Evolutionary conservation across 1,140 invertebrate genomes (phyloP), one percentile per base, ranked within the genome.

Genomic region (Portunus trituberculatus): DNA sequence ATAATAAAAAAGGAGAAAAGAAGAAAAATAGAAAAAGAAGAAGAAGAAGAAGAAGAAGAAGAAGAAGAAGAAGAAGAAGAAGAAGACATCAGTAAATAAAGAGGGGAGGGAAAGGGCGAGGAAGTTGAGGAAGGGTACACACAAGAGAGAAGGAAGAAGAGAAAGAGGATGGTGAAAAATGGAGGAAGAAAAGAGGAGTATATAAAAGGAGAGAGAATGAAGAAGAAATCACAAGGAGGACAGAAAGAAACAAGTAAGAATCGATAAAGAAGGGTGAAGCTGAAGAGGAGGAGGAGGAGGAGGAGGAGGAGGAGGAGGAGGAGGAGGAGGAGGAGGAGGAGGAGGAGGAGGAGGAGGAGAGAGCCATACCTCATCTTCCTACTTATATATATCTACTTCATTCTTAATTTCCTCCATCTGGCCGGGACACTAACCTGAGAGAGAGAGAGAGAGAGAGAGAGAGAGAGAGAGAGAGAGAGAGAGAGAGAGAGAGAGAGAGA

Each of bases 391-490:
- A 12, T 59, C 6, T n/a, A n/a, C 20, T n/a, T n/a, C 67, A 76
- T 20, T 25, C 6, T 76, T n/a, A 76, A 76, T 76, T n/a, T 76
- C 67, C 67, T 76, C 20, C 67, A 76, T n/a, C 52, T 59, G 52
- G 52, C 52, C 52, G 16, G 52, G 52, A 59, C 52, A 59, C 52
- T 59, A 59, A 59, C 52, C 52, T 59, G 10, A 59, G 16, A 59
- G 16, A 59, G 29, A 45, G 48, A 28, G 87, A 45, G 87, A 39
- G 32, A 89, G 39, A 16, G n/a, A 45, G 32, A 45, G 48, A 28
- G 32, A 76, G 67, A 76, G 67, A 76, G 67, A 76, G 67, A 76
- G 32, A 89, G 87, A 45, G 87, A 39, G 32, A 89, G 39, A 59
- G 29, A 45, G 48, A 28, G 32, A 76, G 67, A 76, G 67, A 76